These are phyloP conservation scores for Myrmophylax atrothorax DNA, from an alignment of 2,113 vertebrate genomes.

Conservation along the genomic window DNA sequence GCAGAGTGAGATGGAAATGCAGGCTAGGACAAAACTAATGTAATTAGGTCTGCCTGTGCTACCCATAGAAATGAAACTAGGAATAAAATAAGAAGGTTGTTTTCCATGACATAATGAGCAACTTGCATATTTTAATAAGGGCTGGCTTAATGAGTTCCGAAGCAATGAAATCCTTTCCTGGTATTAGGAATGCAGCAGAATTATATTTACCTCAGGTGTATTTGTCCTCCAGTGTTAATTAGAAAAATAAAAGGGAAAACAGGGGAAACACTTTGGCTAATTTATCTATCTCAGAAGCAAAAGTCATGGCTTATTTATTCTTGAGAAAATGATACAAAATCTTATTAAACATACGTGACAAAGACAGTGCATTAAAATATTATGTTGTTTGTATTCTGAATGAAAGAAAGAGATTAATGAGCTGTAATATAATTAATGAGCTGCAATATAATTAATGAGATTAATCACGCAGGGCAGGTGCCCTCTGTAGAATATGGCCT, in stretches of 20 bases:
- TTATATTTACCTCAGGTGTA: slow-evolving; percentile 9
- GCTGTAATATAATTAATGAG: not conserved
- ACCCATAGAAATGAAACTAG: not conserved
- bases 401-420: not conserved
- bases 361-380: not conserved
- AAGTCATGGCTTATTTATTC: not conserved
- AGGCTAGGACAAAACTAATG: not conserved
- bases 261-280: not conserved
- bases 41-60: slow-evolving; percentile 14
- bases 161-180: not conserved
- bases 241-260: not conserved
- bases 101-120: slow-evolving; percentile 21
- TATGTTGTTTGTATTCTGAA: not conserved
- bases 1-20: not conserved
- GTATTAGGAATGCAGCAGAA: not conserved
- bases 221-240: not conserved
- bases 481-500: not conserved
- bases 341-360: not conserved
- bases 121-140: slow-evolving; percentile 10
- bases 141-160: slow-evolving; percentile 16
- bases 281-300: not conserved
- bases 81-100: slow-evolving; percentile 8
- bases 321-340: not conserved
- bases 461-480: not conserved
- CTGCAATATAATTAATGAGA: not conserved